Evolutionary conservation across 2,888 invertebrate genomes (phyloP).

Genomic region (Ophonus ardosiacus): DNA sequence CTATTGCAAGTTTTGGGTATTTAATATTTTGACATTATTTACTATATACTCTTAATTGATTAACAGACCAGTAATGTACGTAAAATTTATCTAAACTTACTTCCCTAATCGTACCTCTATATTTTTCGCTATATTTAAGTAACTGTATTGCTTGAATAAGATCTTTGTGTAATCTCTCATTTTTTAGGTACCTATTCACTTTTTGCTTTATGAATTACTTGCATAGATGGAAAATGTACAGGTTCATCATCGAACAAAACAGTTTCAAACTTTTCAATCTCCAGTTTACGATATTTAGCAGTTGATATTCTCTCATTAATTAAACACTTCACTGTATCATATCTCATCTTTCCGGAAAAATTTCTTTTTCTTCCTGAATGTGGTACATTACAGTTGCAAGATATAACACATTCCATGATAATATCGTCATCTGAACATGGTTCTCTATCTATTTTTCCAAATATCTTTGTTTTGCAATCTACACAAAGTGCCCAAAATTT

Average conservation of each 20-base stretch:
- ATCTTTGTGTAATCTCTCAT: neutral
- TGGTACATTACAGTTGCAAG: neutral
- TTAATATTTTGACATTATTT: neutral
- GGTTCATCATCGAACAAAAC: neutral
- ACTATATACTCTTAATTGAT: neutral
- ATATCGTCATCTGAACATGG: neutral
- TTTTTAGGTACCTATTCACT: neutral
- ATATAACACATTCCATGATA: neutral
- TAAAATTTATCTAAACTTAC: neutral
- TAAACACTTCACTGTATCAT: neutral
- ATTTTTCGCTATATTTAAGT: neutral
- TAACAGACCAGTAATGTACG: neutral
- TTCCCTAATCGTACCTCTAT: neutral
- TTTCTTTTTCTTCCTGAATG: slow-evolving; percentile 2
- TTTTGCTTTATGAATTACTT: neutral
- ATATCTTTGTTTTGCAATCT: neutral
- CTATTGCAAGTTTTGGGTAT: neutral
- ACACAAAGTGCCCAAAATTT: neutral
- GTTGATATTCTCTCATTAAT: neutral
- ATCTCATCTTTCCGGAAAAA: neutral
- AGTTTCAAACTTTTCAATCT: neutral
- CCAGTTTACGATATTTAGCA: neutral
- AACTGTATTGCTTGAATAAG: neutral
- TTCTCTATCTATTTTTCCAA: neutral
- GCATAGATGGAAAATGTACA: neutral